Evolutionary conservation across 2,888 invertebrate genomes (phyloP), one percentile per base, ranked within the genome.

Genomic region (Ferdinandea cuprea): DNA sequence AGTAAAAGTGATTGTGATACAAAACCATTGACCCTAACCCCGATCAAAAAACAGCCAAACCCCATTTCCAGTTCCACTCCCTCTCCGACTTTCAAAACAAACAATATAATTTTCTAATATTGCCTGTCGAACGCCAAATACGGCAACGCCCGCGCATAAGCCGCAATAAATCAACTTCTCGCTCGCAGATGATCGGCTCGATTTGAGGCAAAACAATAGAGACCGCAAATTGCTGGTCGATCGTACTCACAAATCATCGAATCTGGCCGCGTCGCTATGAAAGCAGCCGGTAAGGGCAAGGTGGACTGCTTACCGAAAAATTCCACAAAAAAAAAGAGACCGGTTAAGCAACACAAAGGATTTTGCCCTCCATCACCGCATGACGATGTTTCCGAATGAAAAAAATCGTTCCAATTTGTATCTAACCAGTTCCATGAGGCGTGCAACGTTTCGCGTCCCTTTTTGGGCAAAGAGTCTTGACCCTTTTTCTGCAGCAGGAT

Each of bases 181-280:
- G 17, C 79, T 50, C 37, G 30, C 59, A 61, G 54, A 69, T 61
- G 54, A 69, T 77, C 40, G 9, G 61, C 48, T 42, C 46, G 52
- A 61, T 73, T 72, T 61, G 40, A 56, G 79, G 48, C 56, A 74
- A 48, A 74, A 73, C 74, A 80, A 80, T 56, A 42, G 63, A 46
- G 37, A 65, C 76, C 80, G 44, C 76, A 80, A 80, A 80, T 76
- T 76, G 80, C 58, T 32, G 50, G 63, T 69, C 63, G 63, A 76
- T 76, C 76, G 76, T 56, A 54, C 13, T 30, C 69, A 69, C 74
- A 80, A 80, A 74, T 80, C 68, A 80, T 74, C 40, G 37, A 7
- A 42, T 54, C 19, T 13, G 42, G 19, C 11, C 28, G 17, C 35
- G 13, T 19, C 56, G 28, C 52, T 52, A 32, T 77, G 71, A 77